Conservation (phyloP, 2,888 invertebrate species). For the Hofmannophila pseudospretella region DNA sequence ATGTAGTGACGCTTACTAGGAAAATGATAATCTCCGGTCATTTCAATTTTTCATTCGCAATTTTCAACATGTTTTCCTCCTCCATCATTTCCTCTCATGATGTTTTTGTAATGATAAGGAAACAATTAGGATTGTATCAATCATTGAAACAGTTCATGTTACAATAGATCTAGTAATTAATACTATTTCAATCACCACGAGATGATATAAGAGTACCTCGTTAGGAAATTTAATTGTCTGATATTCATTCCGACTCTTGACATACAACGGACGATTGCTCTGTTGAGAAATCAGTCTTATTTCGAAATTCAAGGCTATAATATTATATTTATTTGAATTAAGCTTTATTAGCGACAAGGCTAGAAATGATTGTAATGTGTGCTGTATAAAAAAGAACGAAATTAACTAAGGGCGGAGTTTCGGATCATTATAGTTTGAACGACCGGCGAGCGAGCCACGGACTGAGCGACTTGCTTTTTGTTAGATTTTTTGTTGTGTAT, state of each 20-base stretch:
- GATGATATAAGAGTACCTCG: slow-evolving; percentile 31
- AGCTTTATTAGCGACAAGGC: slow-evolving; percentile 21
- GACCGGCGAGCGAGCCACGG: slow-evolving; percentile 47
- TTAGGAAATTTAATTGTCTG: slow-evolving; percentile 13
- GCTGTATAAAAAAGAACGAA: slow-evolving; percentile 42
- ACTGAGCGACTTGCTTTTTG: slow-evolving; percentile 52
- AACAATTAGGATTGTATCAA: slow-evolving; percentile 54
- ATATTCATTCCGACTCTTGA: too few species aligned
- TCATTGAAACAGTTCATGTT: slow-evolving; percentile 42
- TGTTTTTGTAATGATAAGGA: slow-evolving; percentile 32
- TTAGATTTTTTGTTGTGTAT: slow-evolving; percentile 49
- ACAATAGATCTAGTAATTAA: slow-evolving; percentile 51
- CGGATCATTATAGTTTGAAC: slow-evolving; percentile 61
- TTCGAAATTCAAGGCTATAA: slow-evolving; percentile 8
- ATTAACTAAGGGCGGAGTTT: slow-evolving; percentile 60
- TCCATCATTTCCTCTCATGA: not conserved
- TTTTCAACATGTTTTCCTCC: not conserved
- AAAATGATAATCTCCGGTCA: slow-evolving; percentile 56
- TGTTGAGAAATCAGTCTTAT: slow-evolving; percentile 7
- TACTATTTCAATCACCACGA: slow-evolving; percentile 44
- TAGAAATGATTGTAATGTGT: slow-evolving; percentile 24
- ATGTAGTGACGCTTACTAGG: slow-evolving; percentile 51
- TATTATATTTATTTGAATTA: slow-evolving; percentile 7
- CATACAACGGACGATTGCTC: slow-evolving; percentile 10
- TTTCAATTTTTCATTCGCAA: slow-evolving; percentile 28